These are phyloP conservation scores for Paedocypris micromegethes DNA, from an alignment of 2,797 vertebrate species.

Conservation along the genomic window DNA sequence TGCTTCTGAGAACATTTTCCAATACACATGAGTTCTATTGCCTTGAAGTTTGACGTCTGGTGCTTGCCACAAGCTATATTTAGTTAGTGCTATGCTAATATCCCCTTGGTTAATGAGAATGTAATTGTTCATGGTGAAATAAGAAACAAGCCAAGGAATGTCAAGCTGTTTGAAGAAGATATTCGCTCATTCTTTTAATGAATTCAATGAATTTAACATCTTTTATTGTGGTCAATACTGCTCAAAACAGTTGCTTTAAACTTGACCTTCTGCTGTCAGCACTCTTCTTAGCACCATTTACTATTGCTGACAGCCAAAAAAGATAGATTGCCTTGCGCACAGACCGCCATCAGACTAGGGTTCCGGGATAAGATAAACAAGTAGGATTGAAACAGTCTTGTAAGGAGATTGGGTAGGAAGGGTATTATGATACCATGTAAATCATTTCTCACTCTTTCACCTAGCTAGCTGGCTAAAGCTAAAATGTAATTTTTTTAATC, in stretches of 20 bases:
- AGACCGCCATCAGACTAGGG: not conserved
- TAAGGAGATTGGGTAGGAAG: not conserved
- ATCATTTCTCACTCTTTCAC: no score
- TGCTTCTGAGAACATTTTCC: conserved; percentile 62
- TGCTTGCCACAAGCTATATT: conserved; percentile 59
- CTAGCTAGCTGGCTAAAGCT: no score
- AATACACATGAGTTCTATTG: conserved; percentile 57
- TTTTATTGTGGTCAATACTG: conserved; percentile 12
- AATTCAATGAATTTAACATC: conserved; percentile 32
- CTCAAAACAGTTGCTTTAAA: conserved; percentile 39
- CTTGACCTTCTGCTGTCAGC: conserved; percentile 36
- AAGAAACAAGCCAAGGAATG: conserved; percentile 16
- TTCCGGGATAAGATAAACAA: not conserved
- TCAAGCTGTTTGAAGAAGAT: conserved; percentile 3
- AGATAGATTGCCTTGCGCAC: conserved; percentile 5
- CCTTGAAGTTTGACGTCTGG: conserved; percentile 67
- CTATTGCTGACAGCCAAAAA: conserved; percentile 27
- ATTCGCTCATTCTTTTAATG: conserved; percentile 3
- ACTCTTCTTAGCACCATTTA: conserved; percentile 21
- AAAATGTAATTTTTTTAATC: no score
- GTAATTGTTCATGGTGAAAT: conserved; percentile 51
- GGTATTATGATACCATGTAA: not conserved
- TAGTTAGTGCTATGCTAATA: conserved; percentile 51
- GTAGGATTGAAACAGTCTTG: not conserved
- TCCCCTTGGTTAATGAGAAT: conserved; percentile 58